Evolutionary conservation across 1,140 invertebrate species (phyloP), one percentile per base, ranked within the genome.

Genomic region (Agrypnia vestita): DNA sequence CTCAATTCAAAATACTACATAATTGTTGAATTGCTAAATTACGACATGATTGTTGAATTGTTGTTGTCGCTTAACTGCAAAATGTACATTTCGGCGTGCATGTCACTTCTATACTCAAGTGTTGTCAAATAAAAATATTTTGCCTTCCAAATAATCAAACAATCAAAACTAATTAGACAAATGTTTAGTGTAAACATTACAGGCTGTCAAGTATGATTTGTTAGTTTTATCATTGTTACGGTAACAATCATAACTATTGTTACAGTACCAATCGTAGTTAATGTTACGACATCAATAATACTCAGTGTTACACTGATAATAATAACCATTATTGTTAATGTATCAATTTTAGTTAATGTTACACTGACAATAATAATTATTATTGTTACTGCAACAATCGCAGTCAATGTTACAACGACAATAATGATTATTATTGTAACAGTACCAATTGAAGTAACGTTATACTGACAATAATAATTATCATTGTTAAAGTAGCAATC

Each of bases 181-280:
- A 59, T 59, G 55, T 59, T 59, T 59, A 59, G 15, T 59, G 55
- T 21, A 21, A 59, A 59, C 25, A 35, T 35, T 35, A 35, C 55
- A 21, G 17, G 55, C 15, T 59, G 17, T 59, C 55, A 59, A 59
- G 6, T 3, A 35, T 35, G 25, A 35, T 35, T 35, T 59, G 17
- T 59, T 59, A 59, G 9, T 9, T 19, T 59, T 59, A 59, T 21
- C 55, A 59, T 21, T 59, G 55, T 13, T 10, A 59, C 55, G 55
- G 15, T 21, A 59, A 21, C 55, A 59, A 59, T 59, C 61, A 64
- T 35, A 67, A 67, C 13, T 67, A 46, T 46, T 46, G 62, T 44
- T 44, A 67, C 43, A 44, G 35, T 15, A 43, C 15, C 62, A 67
- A 44, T 67, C 61, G 21, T 43, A 64, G 15, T 25, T n/a, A 64